Evolutionary conservation across 2,888 invertebrate species (phyloP), one percentile per base, ranked within the genome.

Genomic region (Trilocha varians): DNA sequence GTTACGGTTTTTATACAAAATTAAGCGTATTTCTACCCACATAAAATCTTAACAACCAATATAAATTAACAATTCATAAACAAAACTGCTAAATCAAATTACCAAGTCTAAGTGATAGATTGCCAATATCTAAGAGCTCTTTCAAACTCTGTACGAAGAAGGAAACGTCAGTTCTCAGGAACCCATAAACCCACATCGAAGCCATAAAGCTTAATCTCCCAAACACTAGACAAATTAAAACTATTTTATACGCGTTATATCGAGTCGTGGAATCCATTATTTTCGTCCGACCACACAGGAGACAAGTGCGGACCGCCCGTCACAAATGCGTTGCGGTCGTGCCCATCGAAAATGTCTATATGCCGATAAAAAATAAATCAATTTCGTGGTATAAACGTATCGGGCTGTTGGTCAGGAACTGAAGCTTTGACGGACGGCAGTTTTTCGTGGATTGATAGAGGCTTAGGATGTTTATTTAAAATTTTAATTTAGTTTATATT

Each of bases 271-370:
- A 13, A 18, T 37, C 13, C n/a, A 11, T 13, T 17, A 32, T 18
- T 11, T 38, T 9, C 5, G 14, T 18, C 16, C 18, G 15, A 39
- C 46, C 44, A 40, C 48, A 44, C 38, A 18, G 38, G n/a, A 46
- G 49, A 50, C 44, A 36, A 39, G 39, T 25, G 18, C 40, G 38
- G 43, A 47, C 52, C 55, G 53, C 47, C 41, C 53, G 51, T 58
- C 59, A 51, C 46, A 45, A 35, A 37, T 34, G 42, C 43, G 60
- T 55, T 60, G 59, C 49, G 70, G 69, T 58, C 48, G 55, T 51
- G 57, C 60, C 65, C 59, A 62, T 76, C 75, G 67, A 72, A 74
- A 52, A 55, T 50, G 62, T 65, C 65, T 52, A 62, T 55, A 43
- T 50, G 44, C 48, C 47, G 49, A 48, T 53, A 56, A 60, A 52